These are phyloP conservation scores for Sweltsa coloradensis DNA, from an alignment of 1,140 invertebrate genomes.

Conservation along the genomic window DNA sequence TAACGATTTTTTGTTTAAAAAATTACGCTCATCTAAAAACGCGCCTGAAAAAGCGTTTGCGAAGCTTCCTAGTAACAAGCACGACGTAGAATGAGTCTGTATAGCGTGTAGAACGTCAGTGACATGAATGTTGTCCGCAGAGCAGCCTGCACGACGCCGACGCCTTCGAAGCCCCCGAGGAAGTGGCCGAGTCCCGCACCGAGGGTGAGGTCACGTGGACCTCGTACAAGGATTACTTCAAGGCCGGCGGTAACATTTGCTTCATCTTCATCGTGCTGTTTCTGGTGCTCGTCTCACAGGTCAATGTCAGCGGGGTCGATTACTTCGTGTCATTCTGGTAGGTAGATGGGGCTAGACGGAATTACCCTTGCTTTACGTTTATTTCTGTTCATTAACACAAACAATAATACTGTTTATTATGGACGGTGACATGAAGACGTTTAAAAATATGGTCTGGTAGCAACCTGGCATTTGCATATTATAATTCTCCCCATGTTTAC, in stretches of 20 bases:
- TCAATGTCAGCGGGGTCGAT: constrained; percentile 53
- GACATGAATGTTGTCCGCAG: not conserved
- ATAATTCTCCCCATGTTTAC: too few species aligned
- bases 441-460: too few species aligned
- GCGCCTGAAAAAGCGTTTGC: too few species aligned
- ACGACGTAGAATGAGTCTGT: too few species aligned
- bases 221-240: constrained; percentile 47
- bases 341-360: not conserved
- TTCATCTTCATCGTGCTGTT: constrained; percentile 41
- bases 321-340: constrained; percentile 70
- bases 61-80: too few species aligned
- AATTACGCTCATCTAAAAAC: too few species aligned
- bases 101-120: not conserved
- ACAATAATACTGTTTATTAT: too few species aligned
- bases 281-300: constrained; percentile 51
- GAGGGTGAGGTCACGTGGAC: not conserved
- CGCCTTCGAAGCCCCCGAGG: too few species aligned
- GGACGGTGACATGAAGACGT: too few species aligned
- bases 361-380: not conserved
- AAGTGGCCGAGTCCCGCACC: not conserved
- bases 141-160: constrained; percentile 1
- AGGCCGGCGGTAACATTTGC: constrained; percentile 46
- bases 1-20: too few species aligned
- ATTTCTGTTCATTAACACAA: too few species aligned
- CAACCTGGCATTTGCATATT: too few species aligned